Conservation (phyloP, 2,888 invertebrate species). For the Lasioglossum leucozonium region DNA sequence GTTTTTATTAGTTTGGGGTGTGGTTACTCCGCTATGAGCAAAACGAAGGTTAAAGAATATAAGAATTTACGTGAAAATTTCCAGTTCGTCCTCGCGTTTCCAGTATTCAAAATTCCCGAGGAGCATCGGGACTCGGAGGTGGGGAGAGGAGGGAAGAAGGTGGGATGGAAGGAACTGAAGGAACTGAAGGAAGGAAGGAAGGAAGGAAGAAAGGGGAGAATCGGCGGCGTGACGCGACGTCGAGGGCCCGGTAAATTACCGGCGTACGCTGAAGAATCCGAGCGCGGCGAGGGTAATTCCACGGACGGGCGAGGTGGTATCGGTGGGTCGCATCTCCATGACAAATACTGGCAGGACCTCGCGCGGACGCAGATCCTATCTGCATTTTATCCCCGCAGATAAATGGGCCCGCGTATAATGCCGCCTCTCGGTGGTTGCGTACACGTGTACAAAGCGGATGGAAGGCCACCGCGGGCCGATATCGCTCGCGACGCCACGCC, state of each 20-base stretch:
- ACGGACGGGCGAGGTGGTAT: conserved; percentile 75
- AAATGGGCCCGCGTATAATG: conserved; percentile 81
- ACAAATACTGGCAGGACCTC: conserved; percentile 84
- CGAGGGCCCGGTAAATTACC: conserved; percentile 78
- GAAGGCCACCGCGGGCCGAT: conserved; percentile 59
- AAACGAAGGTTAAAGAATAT: no score
- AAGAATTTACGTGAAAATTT: background rate
- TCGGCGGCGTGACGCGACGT: conserved; percentile 62
- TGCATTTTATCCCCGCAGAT: conserved; percentile 79
- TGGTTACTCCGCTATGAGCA: no score
- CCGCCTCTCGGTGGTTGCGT: conserved; percentile 66
- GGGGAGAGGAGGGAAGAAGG: background rate
- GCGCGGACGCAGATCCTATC: conserved; percentile 83
- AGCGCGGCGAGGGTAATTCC: conserved; percentile 72
- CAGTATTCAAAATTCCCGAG: background rate
- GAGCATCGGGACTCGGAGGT: background rate
- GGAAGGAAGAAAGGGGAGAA: conserved; percentile 33
- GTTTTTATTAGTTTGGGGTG: no score
- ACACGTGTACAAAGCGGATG: conserved; percentile 57
- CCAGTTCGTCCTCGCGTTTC: background rate
- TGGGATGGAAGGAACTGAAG: background rate
- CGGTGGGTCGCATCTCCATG: conserved; percentile 82
- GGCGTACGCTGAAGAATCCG: conserved; percentile 79
- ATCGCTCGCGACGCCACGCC: conserved; percentile 31
- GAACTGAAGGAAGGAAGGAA: background rate